phyloP scores from a whole-genome alignment of 2,113 vertebrate species.

The Penelope pileata region DNA sequence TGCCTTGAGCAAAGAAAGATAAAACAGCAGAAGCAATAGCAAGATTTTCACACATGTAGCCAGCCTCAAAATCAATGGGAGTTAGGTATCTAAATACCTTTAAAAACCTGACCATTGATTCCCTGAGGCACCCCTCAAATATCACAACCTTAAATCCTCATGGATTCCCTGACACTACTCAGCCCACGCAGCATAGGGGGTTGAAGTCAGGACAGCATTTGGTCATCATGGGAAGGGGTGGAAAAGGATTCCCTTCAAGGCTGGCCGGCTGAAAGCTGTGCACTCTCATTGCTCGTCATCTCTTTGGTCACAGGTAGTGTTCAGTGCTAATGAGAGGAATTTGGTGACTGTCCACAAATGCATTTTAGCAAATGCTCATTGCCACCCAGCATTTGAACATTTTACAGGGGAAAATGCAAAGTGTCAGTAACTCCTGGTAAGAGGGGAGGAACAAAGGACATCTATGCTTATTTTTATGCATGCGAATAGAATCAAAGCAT shows the following conservation, averaged over 20 bases:
- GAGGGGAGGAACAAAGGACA: not conserved
- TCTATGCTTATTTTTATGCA: not conserved
- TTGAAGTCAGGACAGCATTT: not conserved
- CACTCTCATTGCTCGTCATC: not conserved
- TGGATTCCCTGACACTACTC: not conserved
- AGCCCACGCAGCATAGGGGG: not conserved
- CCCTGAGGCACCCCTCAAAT: not conserved
- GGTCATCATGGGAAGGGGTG: not conserved
- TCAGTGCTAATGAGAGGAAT: not conserved
- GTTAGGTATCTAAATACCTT: slow-evolving; percentile 14
- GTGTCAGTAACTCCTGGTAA: not conserved
- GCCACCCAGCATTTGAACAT: not conserved
- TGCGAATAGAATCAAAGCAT: not conserved
- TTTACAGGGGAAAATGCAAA: not conserved
- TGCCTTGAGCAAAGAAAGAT: slow-evolving; percentile 51
- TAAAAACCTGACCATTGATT: slow-evolving; percentile 13
- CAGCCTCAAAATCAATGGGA: slow-evolving; percentile 53
- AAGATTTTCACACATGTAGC: slow-evolving; percentile 10
- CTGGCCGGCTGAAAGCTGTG: not conserved
- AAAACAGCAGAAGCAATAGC: slow-evolving; percentile 36
- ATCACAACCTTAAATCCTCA: slow-evolving; percentile 50
- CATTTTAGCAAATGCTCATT: not conserved
- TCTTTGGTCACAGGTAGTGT: not conserved
- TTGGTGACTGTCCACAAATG: not conserved
- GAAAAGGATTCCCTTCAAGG: not conserved